Base-by-base conservation (phyloP, 2,797 vertebrate genomes). In the Hippocampus kuda region DNA sequence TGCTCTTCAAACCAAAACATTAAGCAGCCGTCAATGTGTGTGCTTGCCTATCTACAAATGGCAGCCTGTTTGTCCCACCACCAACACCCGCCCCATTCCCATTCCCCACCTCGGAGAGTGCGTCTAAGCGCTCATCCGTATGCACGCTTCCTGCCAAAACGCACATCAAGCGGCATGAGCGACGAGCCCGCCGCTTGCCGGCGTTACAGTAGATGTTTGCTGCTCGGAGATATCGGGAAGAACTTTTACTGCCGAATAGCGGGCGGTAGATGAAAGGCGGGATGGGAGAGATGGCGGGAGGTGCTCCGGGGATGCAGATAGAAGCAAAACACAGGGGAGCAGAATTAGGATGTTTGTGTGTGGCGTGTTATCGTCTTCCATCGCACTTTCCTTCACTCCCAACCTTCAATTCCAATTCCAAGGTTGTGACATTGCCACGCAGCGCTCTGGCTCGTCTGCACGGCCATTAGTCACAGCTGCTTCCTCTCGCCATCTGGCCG, bases 41-140 rank as follows among this genome's bases (percentile, higher is more conserved):
- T 64, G 79, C 74, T 84, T 86, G 85, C 86, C 88, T 89, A 85
- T 86, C 86, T 88, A 79, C 74, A 85, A 87, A 87, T 87, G 86
- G 84, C 89, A 89, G 86, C 86, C 87, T 84, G 77, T 89, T 88
- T 88, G 82, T 89, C 85, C 85, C 79, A 80, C 81, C 70, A 26
- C 64, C 24, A 73, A 69, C 2, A 53, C 79, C 80, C 83, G n/a
- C 78, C 79, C 79, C n/a, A 20, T 20, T 30, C 24, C 44, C 8
- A 6, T 18, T 30, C 15, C 64, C 64, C 44, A 20, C 65, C 65
- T 38, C 24, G 48, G 24, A 34, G 44, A 49, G 24, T 13, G n/a
- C 83, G 60, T 78, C 69, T 83, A 82, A 82, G 77, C 72, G 80
- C 84, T 89, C 86, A 87, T 90, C 88, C 80, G 79, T 83, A 86